Base-by-base conservation (phyloP, 2,797 vertebrate genomes). In the Triplophysa bombifrons region DNA sequence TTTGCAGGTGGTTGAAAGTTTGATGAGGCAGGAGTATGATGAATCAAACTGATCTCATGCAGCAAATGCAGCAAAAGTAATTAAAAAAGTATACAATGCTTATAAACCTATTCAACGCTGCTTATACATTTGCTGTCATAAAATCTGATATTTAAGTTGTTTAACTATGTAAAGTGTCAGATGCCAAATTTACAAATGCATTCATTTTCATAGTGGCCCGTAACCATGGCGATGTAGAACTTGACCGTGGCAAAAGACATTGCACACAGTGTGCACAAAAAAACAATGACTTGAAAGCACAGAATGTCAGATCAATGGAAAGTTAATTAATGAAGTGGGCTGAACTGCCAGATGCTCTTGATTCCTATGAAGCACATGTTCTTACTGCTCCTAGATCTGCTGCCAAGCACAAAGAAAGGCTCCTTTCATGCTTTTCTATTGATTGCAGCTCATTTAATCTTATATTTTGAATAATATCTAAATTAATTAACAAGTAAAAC, bases 1-100 rank as follows among this genome's bases (percentile, higher is more conserved):
- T 92, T 92, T 66, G 92, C 94, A 95, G 94, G 92, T 94, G 92
- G 92, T 90, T 91, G 87, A 85, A 90, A 86, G 88, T 87, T 88
- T 83, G 78, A 82, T 83, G 85, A 87, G 71, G 86, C 86, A 87
- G 4, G 13, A 48, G 12, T 48, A 13, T 48, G 46, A 48, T 48
- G 46, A 13, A 48, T 48, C 46, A 13, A 48, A 14, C 46, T 48
- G 46, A 48, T 11, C 11, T 48, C 3, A 48, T 48, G 46, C 44
- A 46, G 44, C 4, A 34, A 41, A 41, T 41, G 38, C 38, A 41
- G 9, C 41, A 48, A 48, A 48, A 48, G 3, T 4, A 14, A 13
- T 48, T 13, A 2, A 16, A 13, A 16, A 48, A 48, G 14, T 3
- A 48, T 48, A 3, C 11, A 48, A 48, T 13, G 2, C 11, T 48